Percentiles rank a stretch among this genome's conserved stretches.
These are phyloP conservation scores for Scaptomyza caliginosa DNA, from an alignment of 2,888 invertebrate genomes.

Conservation along the genomic window DNA sequence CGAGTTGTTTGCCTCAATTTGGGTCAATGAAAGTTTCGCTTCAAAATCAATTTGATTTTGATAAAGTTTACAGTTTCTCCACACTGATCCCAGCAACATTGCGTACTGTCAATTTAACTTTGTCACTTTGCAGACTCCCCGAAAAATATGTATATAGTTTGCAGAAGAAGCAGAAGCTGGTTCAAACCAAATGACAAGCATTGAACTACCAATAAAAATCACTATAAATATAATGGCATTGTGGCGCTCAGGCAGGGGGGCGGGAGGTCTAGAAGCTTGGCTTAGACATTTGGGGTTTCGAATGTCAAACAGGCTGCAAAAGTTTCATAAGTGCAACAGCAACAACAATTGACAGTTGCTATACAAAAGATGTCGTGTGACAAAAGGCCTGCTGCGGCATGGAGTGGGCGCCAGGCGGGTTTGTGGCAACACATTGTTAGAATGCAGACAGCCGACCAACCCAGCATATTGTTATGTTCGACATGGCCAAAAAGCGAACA, in stretches of 20 bases:
- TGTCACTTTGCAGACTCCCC: conserved; percentile 34
- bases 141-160: conserved; percentile 4
- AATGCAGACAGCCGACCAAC: conserved; percentile 25
- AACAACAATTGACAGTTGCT: conserved; percentile 40
- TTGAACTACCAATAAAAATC: conserved; percentile 57
- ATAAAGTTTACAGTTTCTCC: conserved; percentile 56
- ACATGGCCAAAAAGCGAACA: conserved; percentile 47
- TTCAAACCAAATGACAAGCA: conserved; percentile 43
- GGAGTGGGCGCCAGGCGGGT: conserved; percentile 8
- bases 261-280: background rate
- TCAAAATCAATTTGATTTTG: conserved; percentile 73
- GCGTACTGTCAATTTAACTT: conserved; percentile 51
- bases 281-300: conserved; percentile 13
- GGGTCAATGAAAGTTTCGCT: conserved; percentile 73
- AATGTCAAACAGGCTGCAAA: conserved; percentile 39
- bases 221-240: conserved; percentile 52
- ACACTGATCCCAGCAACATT: background rate
- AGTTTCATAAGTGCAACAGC: conserved; percentile 54
- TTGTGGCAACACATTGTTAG: conserved; percentile 41
- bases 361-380: conserved; percentile 49
- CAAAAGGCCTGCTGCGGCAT: conserved; percentile 42
- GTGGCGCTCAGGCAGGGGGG: conserved; percentile 30
- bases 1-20: conserved; percentile 69
- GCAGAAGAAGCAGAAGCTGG: background rate
- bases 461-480: conserved; percentile 66